Evolutionary conservation across 2,888 invertebrate genomes (phyloP).

Genomic region (Machimus atricapillus): DNA sequence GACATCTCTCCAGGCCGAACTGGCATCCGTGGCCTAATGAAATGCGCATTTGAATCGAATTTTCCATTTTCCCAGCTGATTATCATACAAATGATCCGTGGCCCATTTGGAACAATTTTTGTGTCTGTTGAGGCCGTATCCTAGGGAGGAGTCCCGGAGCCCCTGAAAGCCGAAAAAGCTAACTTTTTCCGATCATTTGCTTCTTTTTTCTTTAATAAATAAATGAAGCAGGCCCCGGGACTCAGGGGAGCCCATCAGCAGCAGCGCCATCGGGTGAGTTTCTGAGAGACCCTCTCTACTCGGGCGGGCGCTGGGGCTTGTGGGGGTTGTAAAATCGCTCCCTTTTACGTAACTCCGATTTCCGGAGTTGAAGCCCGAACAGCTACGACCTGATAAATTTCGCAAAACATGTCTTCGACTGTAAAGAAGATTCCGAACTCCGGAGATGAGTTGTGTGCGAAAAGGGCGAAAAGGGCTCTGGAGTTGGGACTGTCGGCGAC

Average conservation of each 20-base stretch:
- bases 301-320: neutral
- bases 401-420: constrained; percentile 30
- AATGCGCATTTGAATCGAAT: constrained; percentile 33
- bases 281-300: neutral
- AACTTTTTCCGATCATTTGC: neutral
- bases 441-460: constrained; percentile 43
- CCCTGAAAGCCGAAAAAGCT: neutral
- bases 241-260: neutral
- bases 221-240: neutral
- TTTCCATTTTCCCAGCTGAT: constrained; percentile 37
- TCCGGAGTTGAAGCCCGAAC: neutral
- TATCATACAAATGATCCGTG: constrained; percentile 41
- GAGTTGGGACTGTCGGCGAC: constrained; percentile 26
- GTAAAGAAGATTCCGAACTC: constrained; percentile 18
- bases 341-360: neutral
- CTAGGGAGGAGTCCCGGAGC: neutral
- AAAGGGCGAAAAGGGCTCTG: constrained; percentile 17
- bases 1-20: neutral
- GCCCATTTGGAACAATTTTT: constrained; percentile 37
- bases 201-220: neutral
- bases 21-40: constrained; percentile 1
- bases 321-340: neutral
- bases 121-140: constrained; percentile 9
- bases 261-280: neutral
- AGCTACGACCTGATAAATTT: constrained; percentile 33